Evolutionary conservation across 2,113 vertebrate species (phyloP).

Genomic region (Sinocyclocheilus anophthalmus): DNA sequence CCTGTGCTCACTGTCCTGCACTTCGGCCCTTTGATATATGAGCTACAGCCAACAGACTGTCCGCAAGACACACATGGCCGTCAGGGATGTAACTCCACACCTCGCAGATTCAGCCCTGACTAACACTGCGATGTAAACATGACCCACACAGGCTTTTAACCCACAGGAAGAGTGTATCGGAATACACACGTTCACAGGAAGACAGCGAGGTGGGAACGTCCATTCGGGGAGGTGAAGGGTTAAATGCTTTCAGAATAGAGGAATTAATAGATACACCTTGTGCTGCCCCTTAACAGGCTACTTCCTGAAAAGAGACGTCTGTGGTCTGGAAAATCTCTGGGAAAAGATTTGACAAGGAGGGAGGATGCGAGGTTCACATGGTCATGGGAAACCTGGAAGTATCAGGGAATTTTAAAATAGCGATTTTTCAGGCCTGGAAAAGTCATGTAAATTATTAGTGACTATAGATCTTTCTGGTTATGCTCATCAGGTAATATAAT

Average conservation of each 20-base stretch:
- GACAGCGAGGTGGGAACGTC: constrained; percentile 13
- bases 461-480: neutral
- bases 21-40: constrained; percentile 55
- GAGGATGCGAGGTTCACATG: neutral
- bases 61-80: constrained; percentile 45
- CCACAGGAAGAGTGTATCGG: constrained; percentile 44
- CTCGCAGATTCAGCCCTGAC: constrained; percentile 53
- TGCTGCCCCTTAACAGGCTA: constrained; percentile 16
- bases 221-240: constrained; percentile 47
- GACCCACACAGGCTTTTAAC: constrained; percentile 47
- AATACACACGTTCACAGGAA: constrained; percentile 48
- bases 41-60: constrained; percentile 34
- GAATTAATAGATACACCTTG: constrained; percentile 39
- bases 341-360: neutral
- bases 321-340: neutral
- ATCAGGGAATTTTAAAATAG: neutral
- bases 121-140: constrained; percentile 62
- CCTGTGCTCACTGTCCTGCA: constrained; percentile 27
- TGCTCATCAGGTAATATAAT: too few species aligned
- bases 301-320: constrained; percentile 1
- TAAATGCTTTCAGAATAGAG: constrained; percentile 56
- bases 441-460: neutral
- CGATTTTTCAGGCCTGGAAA: neutral
- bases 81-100: constrained; percentile 57
- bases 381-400: neutral